Evolutionary conservation across 2,888 invertebrate species (phyloP), one percentile per base, ranked within the genome.

Genomic region (Cephonodes hylas): DNA sequence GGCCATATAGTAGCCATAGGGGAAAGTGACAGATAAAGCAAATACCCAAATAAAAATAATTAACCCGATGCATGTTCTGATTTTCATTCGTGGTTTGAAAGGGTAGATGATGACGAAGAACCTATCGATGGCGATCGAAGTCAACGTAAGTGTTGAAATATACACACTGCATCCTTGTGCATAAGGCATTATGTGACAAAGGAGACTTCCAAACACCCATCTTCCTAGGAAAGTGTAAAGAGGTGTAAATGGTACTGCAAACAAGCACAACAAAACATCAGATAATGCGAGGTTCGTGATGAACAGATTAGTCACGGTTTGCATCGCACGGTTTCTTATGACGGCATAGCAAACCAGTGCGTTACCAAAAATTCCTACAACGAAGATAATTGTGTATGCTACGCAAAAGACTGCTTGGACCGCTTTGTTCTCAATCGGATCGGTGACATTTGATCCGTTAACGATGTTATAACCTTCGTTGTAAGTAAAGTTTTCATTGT

Each of bases 71-170:
- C 97, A 98, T 1, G 95, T 95, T 67, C 94, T 93, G 63, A 96
- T 93, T 85, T 95, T 95, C 96, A 97, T 97, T 59, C 97, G 93
- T 13, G 96, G 96, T 73, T 95, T 93, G 84, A 97, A 97, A 0
- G 98, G 98, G 81, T 97, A 96, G 64, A 97, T 95, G 75, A 98
- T 98, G 61, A 98, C 97, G 80, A 97, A 96, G 86, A 96, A 98
- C 65, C 98, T 94, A 88, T 98, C 98, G 67, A 98, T 95, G n/a
- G 98, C 98, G 70, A 98, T 98, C 23, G 97, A 96, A 1, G 97
- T 97, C 48, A 98, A 93, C 0, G 98, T 98, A 67, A 98, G 91
- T 0, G 97, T 97, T 44, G 97, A 97, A 71, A 98, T 97, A 86
- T 97, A 98, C 48, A 98, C 97, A 80, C 96, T 96, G 64, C 96